Evolutionary conservation across 1,140 invertebrate genomes (phyloP).

Genomic region (Heliconius himera): DNA sequence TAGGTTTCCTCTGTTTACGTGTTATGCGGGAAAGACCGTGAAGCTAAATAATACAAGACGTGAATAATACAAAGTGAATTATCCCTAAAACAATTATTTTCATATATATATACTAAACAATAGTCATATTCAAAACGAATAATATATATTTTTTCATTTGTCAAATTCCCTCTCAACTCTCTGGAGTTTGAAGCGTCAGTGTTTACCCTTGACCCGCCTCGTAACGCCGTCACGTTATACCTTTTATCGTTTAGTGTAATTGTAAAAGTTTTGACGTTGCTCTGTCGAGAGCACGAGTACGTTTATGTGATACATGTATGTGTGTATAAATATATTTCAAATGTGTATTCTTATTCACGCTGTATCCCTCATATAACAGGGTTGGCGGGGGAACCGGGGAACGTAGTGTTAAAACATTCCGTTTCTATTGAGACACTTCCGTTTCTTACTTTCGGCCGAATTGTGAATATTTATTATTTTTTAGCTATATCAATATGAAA

Average conservation of each 20-base stretch:
- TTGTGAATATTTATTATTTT: too few relatives aligned
- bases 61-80: not conserved
- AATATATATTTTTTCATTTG: not conserved
- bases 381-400: too few relatives aligned
- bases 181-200: not conserved
- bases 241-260: constrained; percentile 24
- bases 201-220: not conserved
- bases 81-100: not conserved
- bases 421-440: too few relatives aligned
- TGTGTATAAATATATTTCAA: not conserved
- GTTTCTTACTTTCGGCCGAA: too few relatives aligned
- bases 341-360: too few relatives aligned
- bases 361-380: too few relatives aligned
- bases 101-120: not conserved
- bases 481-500: not conserved
- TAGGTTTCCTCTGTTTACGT: not conserved
- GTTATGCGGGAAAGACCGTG: too few relatives aligned
- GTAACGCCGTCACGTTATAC: not conserved
- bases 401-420: too few relatives aligned
- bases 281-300: not conserved
- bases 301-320: not conserved
- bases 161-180: constrained; percentile 2
- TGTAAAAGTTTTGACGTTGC: constrained; percentile 22
- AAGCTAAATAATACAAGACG: too few relatives aligned
- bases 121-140: not conserved